Conservation (phyloP, 2,888 invertebrate species). For the Eupithecia centaureata region DNA sequence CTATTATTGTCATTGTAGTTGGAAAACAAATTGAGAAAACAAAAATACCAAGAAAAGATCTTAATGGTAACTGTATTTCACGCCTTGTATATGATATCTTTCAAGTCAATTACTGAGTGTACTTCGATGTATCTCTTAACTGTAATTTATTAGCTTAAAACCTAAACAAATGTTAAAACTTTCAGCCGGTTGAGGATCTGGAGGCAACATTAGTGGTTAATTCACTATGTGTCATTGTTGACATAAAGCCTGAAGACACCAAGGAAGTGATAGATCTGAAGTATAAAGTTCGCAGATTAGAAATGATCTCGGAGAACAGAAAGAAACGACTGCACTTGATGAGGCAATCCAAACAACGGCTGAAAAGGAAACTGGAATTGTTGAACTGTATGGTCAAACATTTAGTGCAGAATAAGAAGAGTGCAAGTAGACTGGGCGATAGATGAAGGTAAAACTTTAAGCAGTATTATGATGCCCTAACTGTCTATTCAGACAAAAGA, state of each 20-base stretch:
- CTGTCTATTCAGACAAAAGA: neutral
- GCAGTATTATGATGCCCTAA: neutral
- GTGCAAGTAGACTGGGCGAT: slow-evolving; percentile 19
- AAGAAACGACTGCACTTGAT: slow-evolving; percentile 61
- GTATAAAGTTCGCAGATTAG: slow-evolving; percentile 63
- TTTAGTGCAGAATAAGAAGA: slow-evolving; percentile 58
- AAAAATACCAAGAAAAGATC: no score
- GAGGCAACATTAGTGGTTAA: slow-evolving; percentile 62
- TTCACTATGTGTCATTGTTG: slow-evolving; percentile 43
- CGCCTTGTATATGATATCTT: no score
- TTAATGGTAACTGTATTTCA: no score
- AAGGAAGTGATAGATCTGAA: slow-evolving; percentile 67
- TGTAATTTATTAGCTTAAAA: no score
- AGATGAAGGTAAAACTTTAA: slow-evolving; percentile 6
- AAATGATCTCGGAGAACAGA: slow-evolving; percentile 63
- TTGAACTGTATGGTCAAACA: slow-evolving; percentile 65
- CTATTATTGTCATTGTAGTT: no score
- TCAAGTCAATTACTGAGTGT: no score
- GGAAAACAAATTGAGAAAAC: no score
- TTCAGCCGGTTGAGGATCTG: slow-evolving; percentile 64
- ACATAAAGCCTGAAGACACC: slow-evolving; percentile 59
- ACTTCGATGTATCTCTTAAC: no score
- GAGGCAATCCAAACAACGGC: slow-evolving; percentile 61
- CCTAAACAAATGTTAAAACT: no score
- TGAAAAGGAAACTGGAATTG: slow-evolving; percentile 59